Evolutionary conservation across 2,797 vertebrate genomes (phyloP), one percentile per base, ranked within the genome.

Genomic region (Gallinago stenura): DNA sequence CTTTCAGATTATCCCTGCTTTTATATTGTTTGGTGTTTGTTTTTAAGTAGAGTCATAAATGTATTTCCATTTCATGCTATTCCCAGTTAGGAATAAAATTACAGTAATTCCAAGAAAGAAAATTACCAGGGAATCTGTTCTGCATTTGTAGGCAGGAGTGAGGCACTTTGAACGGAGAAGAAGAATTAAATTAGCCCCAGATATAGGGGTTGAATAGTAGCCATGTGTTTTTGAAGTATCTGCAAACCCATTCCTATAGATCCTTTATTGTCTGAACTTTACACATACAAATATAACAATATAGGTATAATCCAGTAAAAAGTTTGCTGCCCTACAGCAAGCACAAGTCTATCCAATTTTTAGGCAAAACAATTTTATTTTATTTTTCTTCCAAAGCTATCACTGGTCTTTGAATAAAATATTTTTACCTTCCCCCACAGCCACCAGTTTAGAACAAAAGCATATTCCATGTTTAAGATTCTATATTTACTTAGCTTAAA

Each of bases 91-190:
- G 89, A 96, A 97, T 89, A 97, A 97, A 97, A 96, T 96, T 91
- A 97, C 64, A 37, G 96, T 73, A 96, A 91, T 98, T 98, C 96
- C 97, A 98, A 95, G 93, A 83, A 93, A 97, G 94, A 98, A 97
- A 98, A 98, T 97, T 97, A 97, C 95, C 96, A 90, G 88, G 88
- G 95, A 98, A 97, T 95, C 97, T 98, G 95, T 96, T 97, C 97
- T 97, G 97, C 97, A 96, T 98, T 98, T 98, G 97, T 96, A 97
- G 97, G 96, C 88, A 96, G 93, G 94, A 97, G 94, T 96, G 96
- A 98, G 97, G 95, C 86, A 94, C 96, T 96, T 94, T 97, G 97
- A 98, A 96, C 97, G 82, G 92, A 86, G 89, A 89, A 96, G 80
- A 87, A 94, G 92, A 95, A 96, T 77, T 97, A 97, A 97, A 97